Conservation (phyloP, 1,140 invertebrate genomes). For the Dendrolimus kikuchii region DNA sequence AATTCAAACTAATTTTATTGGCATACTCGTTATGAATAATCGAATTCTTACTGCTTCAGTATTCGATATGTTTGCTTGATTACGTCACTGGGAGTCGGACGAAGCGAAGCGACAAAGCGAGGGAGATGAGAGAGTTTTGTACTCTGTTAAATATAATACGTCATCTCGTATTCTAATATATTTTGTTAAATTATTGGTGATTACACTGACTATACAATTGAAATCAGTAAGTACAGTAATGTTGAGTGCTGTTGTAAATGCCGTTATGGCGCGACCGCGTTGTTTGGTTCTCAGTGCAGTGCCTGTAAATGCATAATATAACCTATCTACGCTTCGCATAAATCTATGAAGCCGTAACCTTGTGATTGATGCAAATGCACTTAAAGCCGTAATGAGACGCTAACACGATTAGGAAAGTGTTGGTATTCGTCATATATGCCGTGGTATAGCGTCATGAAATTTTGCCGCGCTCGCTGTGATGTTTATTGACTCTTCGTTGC, state of each 20-base stretch:
- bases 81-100: constrained; percentile 17
- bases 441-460: constrained; percentile 24
- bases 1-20: no score
- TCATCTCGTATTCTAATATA: constrained; percentile 56
- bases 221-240: constrained; percentile 56
- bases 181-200: constrained; percentile 39
- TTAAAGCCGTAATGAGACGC: constrained; percentile 37
- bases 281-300: constrained; percentile 59
- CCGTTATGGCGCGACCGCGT: constrained; percentile 38
- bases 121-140: constrained; percentile 57
- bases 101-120: constrained; percentile 53
- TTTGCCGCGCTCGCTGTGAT: constrained; percentile 53
- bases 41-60: constrained; percentile 4
- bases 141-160: constrained; percentile 63
- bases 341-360: constrained; percentile 55
- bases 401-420: constrained; percentile 53
- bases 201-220: constrained; percentile 38
- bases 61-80: constrained; percentile 18
- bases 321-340: constrained; percentile 62
- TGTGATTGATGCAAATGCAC: constrained; percentile 49
- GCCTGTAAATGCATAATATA: constrained; percentile 68
- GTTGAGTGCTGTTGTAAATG: constrained; percentile 15
- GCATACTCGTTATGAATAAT: no score
- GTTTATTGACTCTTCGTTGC: constrained; percentile 63
- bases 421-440: constrained; percentile 37